Evolutionary conservation across 2,113 vertebrate genomes (phyloP), one percentile per base, ranked within the genome.

Genomic region (Cryptomyrus ogoouensis): DNA sequence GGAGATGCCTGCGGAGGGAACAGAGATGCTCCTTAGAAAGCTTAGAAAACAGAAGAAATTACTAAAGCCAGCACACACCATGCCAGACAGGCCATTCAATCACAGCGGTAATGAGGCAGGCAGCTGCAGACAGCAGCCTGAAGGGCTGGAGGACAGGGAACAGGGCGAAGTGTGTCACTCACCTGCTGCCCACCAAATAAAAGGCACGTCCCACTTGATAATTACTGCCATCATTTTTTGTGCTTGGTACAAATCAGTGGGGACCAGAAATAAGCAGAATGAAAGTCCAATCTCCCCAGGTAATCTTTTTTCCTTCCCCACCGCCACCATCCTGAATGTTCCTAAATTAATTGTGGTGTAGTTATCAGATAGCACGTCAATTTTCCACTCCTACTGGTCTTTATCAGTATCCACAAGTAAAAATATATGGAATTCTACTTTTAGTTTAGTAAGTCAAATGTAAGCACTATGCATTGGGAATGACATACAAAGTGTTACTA

Each of bases 121-220:
- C 74, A 80, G 74, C 17, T 19, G 31, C 15, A 42, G 74, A 42
- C 74, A 42, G 74, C 74, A 1, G 5, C 74, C 74, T 3, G 1
- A 19, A 80, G 15, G 35, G 5, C 15, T 6, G 15, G 74, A 70
- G 31, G 4, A 52, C 88, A 90, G 83, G 74, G 58, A 90, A 93
- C 93, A 92, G 90, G 58, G 44, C 0, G 15, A 47, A 15, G 15
- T 5, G 13, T 27, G 62, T 70, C 19, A 44, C 10, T 83, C 49
- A 52, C 52, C 83, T 86, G 44, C 83, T 86, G 83, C 17, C 42
- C 27, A 70, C 9, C n/a, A 4, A 31, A 70, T 27, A 70, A 13
- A 80, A 39, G 35, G 17, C 74, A 80, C 35, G 35, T 80, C 74
- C 74, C 35, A 42, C 74, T 85, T 49, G 24, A 85, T 85, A 49